Evolutionary conservation across 2,797 vertebrate species (phyloP), one percentile per base, ranked within the genome.

Genomic region (Linurgus olivaceus): DNA sequence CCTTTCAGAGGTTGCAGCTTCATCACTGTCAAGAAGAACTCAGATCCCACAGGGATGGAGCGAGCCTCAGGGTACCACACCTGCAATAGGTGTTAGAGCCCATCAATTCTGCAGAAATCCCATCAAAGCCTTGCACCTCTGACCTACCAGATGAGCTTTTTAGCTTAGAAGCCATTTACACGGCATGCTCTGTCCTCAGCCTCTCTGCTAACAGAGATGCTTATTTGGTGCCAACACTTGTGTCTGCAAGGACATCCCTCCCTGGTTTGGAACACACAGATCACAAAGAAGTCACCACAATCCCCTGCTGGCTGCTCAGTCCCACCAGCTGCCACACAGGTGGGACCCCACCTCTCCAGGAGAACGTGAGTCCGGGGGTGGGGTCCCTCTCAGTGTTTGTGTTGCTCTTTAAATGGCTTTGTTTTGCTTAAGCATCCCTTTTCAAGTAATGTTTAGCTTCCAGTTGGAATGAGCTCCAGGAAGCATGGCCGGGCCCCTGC

Each of bases 381-480:
- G n/a, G n/a, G n/a, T 88, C 74, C 74, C 63, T 79, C 85, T 51
- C 71, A 21, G 11, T 93, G 93, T 96, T 96, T 94, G 82, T 81
- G 72, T 73, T 96, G 90, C 72, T 88, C 92, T 97, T 96, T 85
- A 94, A 92, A 91, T 90, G 88, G 71, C 82, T 96, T 97, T 96
- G 89, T 96, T 97, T 97, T 96, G 94, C 94, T 96, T 96, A 94
- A 93, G 96, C 90, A 96, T 95, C 93, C 93, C 92, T 94, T 87
- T 98, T 97, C 97, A 97, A 97, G 95, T 96, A 97, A 96, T 98
- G 97, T 97, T 98, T 98, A 97, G 96, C 95, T 97, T 97, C 96
- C 96, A 95, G 95, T 97, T 97, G 96, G 97, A 98, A 98, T 97
- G 97, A 98, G 97, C 96, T 96, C 95, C 95, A 97, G 96, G 94